These are phyloP conservation scores for Echiichthys vipera DNA, from an alignment of 2,797 vertebrate species.

Conservation along the genomic window DNA sequence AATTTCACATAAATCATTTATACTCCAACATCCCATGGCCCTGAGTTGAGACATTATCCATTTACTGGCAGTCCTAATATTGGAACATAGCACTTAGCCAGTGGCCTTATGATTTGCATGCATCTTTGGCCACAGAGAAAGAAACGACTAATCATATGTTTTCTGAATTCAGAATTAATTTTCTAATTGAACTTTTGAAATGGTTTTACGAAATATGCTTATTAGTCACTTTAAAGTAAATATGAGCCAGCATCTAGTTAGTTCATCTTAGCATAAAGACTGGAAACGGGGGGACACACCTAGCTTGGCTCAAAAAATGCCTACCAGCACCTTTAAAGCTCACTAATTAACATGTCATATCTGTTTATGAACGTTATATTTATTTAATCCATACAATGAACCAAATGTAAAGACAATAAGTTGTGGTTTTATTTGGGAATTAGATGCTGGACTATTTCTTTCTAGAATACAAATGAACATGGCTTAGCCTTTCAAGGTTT, in stretches of 20 bases:
- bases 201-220: no score
- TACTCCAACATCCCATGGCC: neutral
- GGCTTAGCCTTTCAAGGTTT: constrained; percentile 6
- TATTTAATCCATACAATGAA: neutral
- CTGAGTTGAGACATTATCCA: constrained; percentile 2
- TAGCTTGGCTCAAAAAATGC: neutral
- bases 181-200: neutral
- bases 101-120: neutral
- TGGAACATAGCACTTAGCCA: neutral
- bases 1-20: constrained; percentile 19
- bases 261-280: neutral
- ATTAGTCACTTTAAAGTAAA: no score
- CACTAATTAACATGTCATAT: neutral
- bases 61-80: neutral
- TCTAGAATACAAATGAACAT: constrained; percentile 16
- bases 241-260: neutral
- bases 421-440: neutral
- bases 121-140: neutral
- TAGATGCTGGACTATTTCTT: neutral
- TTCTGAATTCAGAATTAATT: neutral
- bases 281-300: neutral
- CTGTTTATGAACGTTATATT: no score
- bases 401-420: neutral
- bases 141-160: neutral
- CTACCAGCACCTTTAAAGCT: neutral